These are phyloP conservation scores for Galerucella pusilla DNA, from an alignment of 2,888 invertebrate species.

Conservation along the genomic window DNA sequence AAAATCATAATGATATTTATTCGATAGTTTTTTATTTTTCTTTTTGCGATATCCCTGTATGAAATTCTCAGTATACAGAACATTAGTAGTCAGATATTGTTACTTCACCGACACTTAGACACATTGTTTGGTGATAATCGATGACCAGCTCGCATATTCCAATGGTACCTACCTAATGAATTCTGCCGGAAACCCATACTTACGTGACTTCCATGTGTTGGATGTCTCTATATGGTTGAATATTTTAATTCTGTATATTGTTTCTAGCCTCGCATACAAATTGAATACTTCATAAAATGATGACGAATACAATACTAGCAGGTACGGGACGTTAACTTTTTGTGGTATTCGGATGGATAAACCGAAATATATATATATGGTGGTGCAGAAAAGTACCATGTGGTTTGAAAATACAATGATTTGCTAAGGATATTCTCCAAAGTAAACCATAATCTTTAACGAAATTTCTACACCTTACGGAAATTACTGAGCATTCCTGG, in stretches of 20 bases:
- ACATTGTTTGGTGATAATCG: slow-evolving; percentile 60
- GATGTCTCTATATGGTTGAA: slow-evolving; percentile 59
- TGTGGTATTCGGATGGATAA: background rate
- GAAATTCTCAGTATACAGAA: slow-evolving; percentile 9
- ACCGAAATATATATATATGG: background rate
- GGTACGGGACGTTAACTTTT: background rate
- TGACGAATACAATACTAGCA: slow-evolving; percentile 4
- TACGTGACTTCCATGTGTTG: slow-evolving; percentile 60
- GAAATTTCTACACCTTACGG: too few species aligned
- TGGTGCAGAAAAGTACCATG: background rate
- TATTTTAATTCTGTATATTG: slow-evolving; percentile 53
- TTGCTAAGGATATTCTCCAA: background rate
- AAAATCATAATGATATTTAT: too few species aligned
- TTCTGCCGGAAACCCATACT: slow-evolving; percentile 61
- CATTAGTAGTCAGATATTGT: slow-evolving; percentile 43
- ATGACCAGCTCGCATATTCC: slow-evolving; percentile 62
- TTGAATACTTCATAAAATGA: slow-evolving; percentile 36
- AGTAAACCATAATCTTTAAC: too few species aligned
- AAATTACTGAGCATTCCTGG: too few species aligned
- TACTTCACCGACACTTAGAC: slow-evolving; percentile 36
- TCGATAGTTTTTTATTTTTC: too few species aligned
- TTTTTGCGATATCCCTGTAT: background rate
- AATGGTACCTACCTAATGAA: slow-evolving; percentile 40
- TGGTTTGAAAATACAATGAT: background rate
- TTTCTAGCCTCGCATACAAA: slow-evolving; percentile 60